Conservation (phyloP, 2,888 invertebrate genomes). For the Scaptomyza cyrtandrae region DNA sequence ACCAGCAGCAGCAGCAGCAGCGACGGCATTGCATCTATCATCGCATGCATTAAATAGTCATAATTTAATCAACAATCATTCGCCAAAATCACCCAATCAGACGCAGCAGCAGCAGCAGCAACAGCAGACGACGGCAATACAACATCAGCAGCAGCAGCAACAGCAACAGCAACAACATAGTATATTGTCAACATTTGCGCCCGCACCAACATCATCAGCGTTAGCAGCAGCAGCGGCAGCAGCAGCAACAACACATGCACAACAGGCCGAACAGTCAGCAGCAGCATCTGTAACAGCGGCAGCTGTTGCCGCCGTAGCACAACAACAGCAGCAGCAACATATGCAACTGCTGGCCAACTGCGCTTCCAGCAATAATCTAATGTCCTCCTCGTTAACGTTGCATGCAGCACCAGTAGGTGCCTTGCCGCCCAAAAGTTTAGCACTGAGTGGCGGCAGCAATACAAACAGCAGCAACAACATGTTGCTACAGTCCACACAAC, state of each 20-base stretch:
- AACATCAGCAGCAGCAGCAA: constrained; percentile 73
- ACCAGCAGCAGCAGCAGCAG: constrained; percentile 58
- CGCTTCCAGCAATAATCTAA: constrained; percentile 82
- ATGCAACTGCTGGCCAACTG: constrained; percentile 77
- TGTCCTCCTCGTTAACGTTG: constrained; percentile 84
- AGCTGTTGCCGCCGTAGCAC: constrained; percentile 73
- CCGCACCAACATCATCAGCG: constrained; percentile 58
- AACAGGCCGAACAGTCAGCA: constrained; percentile 43
- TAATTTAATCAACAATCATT: constrained; percentile 84
- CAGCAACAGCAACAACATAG: constrained; percentile 68
- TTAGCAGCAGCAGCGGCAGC: constrained; percentile 65
- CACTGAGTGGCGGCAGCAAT: constrained; percentile 42
- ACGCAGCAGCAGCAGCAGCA: constrained; percentile 71
- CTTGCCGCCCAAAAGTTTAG: constrained; percentile 77
- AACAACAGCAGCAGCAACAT: constrained; percentile 83
- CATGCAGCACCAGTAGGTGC: constrained; percentile 74
- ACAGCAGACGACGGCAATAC: constrained; percentile 51
- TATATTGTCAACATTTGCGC: constrained; percentile 78
- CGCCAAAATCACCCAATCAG: constrained; percentile 85
- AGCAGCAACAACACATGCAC: constrained; percentile 41
- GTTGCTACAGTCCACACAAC: constrained; percentile 66
- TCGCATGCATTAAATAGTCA: constrained; percentile 85
- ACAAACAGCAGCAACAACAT: constrained; percentile 69
- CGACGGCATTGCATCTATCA: constrained; percentile 82
- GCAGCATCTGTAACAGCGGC: constrained; percentile 54